phyloP scores from a whole-genome alignment of 2,888 invertebrate species.

The Capitulum mitella region DNA sequence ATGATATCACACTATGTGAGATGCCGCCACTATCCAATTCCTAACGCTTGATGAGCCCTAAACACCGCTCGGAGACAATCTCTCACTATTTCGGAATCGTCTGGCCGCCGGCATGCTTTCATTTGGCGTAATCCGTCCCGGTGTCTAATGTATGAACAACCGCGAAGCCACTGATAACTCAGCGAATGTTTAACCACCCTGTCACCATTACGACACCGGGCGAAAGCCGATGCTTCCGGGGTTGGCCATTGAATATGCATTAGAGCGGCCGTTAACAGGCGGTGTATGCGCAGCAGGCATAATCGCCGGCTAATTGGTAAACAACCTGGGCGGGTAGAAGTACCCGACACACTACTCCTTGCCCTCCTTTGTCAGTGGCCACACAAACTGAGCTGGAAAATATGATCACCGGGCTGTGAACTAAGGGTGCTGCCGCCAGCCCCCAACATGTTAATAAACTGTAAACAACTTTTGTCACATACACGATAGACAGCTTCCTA shows the following conservation, averaged over 20 bases:
- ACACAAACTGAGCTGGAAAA: too few relatives aligned
- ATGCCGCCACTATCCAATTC: not conserved
- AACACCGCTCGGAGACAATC: not conserved
- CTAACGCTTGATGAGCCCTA: not conserved
- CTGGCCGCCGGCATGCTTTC: not conserved
- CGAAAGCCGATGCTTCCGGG: not conserved
- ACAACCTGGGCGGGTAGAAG: not conserved
- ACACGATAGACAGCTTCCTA: too few relatives aligned
- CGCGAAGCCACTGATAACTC: not conserved
- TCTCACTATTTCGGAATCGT: not conserved
- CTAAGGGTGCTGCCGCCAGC: too few relatives aligned
- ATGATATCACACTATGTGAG: too few relatives aligned
- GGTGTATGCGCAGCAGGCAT: not conserved
- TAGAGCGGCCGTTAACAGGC: not conserved
- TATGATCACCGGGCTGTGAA: too few relatives aligned
- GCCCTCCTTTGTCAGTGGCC: not conserved
- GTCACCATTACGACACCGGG: not conserved
- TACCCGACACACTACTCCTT: not conserved
- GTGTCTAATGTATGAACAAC: not conserved
- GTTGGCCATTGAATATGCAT: constrained; percentile 5
- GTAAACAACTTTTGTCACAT: too few relatives aligned
- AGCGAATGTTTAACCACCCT: not conserved
- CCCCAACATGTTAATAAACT: too few relatives aligned
- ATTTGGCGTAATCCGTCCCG: not conserved
- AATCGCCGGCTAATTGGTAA: not conserved